These are phyloP conservation scores for Zelostemma sp. DNA, from an alignment of 1,140 invertebrate species.

Conservation along the genomic window DNA sequence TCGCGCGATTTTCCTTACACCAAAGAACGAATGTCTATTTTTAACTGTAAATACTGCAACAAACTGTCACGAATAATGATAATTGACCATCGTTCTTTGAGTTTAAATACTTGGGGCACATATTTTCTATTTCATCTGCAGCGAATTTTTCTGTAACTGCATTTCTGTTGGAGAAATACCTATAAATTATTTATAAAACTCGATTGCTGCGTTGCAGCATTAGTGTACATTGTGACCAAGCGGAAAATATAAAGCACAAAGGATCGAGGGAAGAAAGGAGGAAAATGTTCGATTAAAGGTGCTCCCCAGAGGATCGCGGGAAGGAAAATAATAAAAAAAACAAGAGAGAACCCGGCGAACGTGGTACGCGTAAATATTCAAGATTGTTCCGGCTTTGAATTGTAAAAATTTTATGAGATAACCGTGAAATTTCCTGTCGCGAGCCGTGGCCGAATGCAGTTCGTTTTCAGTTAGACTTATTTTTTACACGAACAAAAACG, in stretches of 20 bases:
- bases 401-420: neutral
- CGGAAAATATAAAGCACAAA: constrained; percentile 7
- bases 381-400: neutral
- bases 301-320: neutral
- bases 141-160: neutral
- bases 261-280: neutral
- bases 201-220: constrained; percentile 4
- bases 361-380: neutral
- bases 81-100: too few species aligned
- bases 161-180: constrained; percentile 1
- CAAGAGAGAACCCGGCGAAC: neutral
- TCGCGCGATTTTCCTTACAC: constrained; percentile 13
- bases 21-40: too few species aligned
- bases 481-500: too few species aligned
- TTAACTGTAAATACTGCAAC: too few species aligned
- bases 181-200: constrained; percentile 12
- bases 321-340: neutral
- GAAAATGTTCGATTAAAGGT: constrained; percentile 1
- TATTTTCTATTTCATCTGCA: too few species aligned
- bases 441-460: too few species aligned
- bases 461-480: too few species aligned
- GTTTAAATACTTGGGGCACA: too few species aligned
- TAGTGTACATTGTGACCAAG: constrained; percentile 1
- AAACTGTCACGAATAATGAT: too few species aligned
- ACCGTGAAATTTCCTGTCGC: neutral